Evolutionary conservation across 37 sponge, comb jelly and placozoan species (phyloP).

Genomic region (Tethya wilhelma): DNA sequence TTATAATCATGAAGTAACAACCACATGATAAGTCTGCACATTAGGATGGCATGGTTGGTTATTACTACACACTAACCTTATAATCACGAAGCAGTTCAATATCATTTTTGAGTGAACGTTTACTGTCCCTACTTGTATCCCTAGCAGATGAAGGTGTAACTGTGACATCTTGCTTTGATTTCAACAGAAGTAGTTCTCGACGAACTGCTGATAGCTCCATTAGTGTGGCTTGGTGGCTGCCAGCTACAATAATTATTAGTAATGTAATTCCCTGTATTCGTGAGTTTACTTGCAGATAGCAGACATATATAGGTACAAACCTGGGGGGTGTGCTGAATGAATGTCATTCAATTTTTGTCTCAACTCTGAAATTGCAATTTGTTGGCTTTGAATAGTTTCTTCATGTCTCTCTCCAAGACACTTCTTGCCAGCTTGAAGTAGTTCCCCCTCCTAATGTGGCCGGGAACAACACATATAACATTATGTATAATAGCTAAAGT

Average conservation of each 20-base stretch:
- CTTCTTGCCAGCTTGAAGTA: constrained; percentile 22
- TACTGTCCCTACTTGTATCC: no score
- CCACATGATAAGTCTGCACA: no score
- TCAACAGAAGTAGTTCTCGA: constrained; percentile 29
- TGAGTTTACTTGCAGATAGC: not conserved
- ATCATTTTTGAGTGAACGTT: no score
- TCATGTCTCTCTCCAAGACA: constrained; percentile 55
- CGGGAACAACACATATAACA: not conserved
- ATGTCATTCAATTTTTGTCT: constrained; percentile 30
- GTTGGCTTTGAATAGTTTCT: constrained; percentile 25
- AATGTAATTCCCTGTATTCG: not conserved
- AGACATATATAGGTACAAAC: not conserved
- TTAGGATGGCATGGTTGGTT: no score
- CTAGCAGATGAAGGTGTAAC: no score
- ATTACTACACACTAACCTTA: no score
- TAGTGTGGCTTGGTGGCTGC: constrained; percentile 55
- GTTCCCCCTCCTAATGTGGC: no score
- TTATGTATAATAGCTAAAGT: not conserved
- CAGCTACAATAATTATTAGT: constrained; percentile 18
- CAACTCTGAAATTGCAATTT: constrained; percentile 18
- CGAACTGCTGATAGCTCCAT: constrained; percentile 40
- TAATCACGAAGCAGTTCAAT: no score
- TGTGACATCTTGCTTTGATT: no score
- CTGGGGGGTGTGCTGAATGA: constrained; percentile 39
- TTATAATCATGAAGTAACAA: no score